A percentile compares a stretch with the other conserved stretches of the same genome.
phyloP scores from a whole-genome alignment of 2,797 vertebrate species.

The Poecilia wingei region DNA sequence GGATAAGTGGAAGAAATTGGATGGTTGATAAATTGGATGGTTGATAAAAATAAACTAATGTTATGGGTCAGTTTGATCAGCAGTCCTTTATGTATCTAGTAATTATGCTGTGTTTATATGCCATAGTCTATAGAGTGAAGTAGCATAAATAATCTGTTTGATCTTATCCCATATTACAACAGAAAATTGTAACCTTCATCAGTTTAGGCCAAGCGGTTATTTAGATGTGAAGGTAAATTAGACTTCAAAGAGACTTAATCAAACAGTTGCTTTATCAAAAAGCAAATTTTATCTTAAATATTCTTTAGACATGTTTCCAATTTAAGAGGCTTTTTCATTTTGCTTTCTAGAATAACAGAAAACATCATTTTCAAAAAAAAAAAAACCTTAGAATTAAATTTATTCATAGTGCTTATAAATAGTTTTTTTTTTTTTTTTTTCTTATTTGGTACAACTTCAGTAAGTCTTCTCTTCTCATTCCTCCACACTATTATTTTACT shows the following conservation, averaged over 20 bases:
- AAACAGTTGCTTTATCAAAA: not conserved
- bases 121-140: not conserved
- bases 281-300: not conserved
- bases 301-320: not conserved
- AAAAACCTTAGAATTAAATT: not conserved
- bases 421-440: not conserved
- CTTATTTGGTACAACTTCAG: constrained; percentile 4
- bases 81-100: not conserved
- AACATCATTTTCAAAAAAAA: not conserved
- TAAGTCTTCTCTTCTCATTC: not conserved
- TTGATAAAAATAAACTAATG: not conserved
- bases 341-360: not conserved
- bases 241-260: not conserved
- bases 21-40: not conserved
- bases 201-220: not conserved
- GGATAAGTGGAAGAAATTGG: not conserved
- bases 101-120: not conserved
- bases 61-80: not conserved
- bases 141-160: not conserved
- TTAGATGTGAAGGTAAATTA: not conserved
- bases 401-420: constrained; percentile 14
- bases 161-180: not conserved
- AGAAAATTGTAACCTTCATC: not conserved
- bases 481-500: constrained; percentile 31
- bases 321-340: not conserved